Evolutionary conservation across 2,113 vertebrate genomes (phyloP).

Genomic region (Pseudopipra pipra): DNA sequence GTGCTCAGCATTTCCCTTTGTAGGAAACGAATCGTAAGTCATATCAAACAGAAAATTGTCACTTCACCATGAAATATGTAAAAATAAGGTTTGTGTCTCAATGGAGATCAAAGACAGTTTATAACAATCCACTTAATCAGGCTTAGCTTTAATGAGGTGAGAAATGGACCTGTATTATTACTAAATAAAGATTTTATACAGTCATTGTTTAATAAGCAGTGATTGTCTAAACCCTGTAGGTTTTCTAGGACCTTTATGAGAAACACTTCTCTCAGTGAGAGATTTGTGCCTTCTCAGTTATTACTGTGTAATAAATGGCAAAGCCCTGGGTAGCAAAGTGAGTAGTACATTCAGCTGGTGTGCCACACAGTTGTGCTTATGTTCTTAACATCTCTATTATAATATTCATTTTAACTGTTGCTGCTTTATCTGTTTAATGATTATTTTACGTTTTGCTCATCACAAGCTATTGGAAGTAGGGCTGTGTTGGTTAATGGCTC

Average conservation of each 20-base stretch:
- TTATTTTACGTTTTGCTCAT: background rate
- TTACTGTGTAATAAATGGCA: background rate
- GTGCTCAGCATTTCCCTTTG: background rate
- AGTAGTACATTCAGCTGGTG: background rate
- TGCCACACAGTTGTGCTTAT: background rate
- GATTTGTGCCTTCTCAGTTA: slow-evolving; percentile 5
- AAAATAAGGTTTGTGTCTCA: background rate
- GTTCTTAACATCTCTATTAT: background rate
- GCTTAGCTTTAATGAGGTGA: background rate
- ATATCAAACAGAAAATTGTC: background rate
- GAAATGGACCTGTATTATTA: background rate
- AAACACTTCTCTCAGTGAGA: background rate
- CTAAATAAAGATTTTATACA: slow-evolving; percentile 11
- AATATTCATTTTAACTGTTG: background rate
- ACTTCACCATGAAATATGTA: background rate
- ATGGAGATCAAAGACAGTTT: background rate
- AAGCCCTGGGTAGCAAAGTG: background rate
- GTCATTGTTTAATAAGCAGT: background rate
- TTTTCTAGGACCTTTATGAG: background rate
- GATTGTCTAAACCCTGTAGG: background rate
- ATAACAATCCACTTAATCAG: background rate
- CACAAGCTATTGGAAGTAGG: background rate
- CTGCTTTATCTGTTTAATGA: background rate
- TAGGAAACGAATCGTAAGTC: background rate
- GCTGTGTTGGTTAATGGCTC: background rate